A percentile compares a stretch with the other conserved stretches of the same genome.
These are phyloP conservation scores for Cydia pomonella DNA, from an alignment of 1,140 invertebrate genomes.

Conservation along the genomic window DNA sequence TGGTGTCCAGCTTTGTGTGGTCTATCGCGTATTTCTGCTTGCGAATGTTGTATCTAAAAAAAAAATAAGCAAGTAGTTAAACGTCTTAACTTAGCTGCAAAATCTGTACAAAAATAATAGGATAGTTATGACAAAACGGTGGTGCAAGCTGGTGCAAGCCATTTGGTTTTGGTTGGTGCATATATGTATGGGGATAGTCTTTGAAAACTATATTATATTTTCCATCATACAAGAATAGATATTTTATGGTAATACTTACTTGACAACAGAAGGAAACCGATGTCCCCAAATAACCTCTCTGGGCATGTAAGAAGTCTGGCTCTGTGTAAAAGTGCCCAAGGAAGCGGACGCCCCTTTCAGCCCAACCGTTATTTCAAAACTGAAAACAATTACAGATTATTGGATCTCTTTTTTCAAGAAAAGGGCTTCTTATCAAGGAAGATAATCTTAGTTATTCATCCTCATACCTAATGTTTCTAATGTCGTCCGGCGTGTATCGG, in stretches of 20 bases:
- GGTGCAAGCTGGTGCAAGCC: no score
- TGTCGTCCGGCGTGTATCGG: slow-evolving; percentile 53
- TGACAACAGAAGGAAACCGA: slow-evolving; percentile 85
- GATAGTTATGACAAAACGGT: no score
- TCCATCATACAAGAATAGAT: no score
- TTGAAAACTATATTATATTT: no score
- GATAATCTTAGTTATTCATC: neutral
- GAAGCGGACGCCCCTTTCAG: slow-evolving; percentile 91
- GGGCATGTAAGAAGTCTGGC: slow-evolving; percentile 90
- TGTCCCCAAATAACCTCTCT: slow-evolving; percentile 93
- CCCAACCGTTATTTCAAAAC: slow-evolving; percentile 93
- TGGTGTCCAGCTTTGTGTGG: slow-evolving; percentile 60
- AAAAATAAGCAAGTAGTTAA: neutral
- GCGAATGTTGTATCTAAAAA: slow-evolving; percentile 63
- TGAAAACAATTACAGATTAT: slow-evolving; percentile 54
- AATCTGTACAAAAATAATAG: no score
- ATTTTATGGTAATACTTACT: slow-evolving; percentile 48
- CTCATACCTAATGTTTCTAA: slow-evolving; percentile 56
- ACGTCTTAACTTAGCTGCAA: no score
- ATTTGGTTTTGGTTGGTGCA: no score
- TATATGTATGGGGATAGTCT: no score
- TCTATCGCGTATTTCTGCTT: slow-evolving; percentile 75
- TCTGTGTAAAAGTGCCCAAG: slow-evolving; percentile 88
- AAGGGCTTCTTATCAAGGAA: no score
- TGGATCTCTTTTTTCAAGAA: neutral